These are phyloP conservation scores for Athetis lepigone DNA, from an alignment of 2,888 invertebrate genomes.

Conservation along the genomic window DNA sequence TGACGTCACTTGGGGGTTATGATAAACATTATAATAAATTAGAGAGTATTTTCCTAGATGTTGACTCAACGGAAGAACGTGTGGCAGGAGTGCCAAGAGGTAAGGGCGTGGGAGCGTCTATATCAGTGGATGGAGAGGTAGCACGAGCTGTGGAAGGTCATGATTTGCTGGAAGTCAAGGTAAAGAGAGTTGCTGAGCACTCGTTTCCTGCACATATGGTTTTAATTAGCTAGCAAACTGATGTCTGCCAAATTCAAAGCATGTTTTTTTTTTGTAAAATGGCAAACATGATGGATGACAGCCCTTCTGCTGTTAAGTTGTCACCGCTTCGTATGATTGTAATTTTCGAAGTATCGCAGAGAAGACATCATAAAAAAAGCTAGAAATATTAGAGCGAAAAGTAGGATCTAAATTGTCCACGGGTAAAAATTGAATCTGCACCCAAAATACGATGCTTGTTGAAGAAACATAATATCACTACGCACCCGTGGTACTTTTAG, in stretches of 20 bases:
- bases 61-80: conserved; percentile 66
- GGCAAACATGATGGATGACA: too few relatives aligned
- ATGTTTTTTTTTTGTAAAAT: too few relatives aligned
- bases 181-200: background rate
- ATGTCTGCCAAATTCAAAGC: background rate
- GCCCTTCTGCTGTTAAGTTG: too few relatives aligned
- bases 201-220: background rate
- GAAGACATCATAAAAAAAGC: too few relatives aligned
- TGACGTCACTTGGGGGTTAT: conserved; percentile 50
- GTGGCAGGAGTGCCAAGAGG: conserved; percentile 68
- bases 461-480: too few relatives aligned
- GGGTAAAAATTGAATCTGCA: too few relatives aligned
- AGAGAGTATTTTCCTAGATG: conserved; percentile 49
- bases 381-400: too few relatives aligned
- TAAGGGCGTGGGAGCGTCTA: conserved; percentile 66
- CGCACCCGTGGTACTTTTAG: too few relatives aligned
- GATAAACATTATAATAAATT: conserved; percentile 70
- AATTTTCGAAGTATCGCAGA: too few relatives aligned
- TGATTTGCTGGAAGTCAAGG: conserved; percentile 22
- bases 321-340: too few relatives aligned
- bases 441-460: too few relatives aligned
- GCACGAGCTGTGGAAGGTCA: conserved; percentile 42
- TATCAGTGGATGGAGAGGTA: conserved; percentile 54
- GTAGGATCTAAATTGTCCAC: too few relatives aligned
- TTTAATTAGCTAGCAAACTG: background rate